These are phyloP conservation scores for Zaprionus camerounensis DNA, from an alignment of 1,140 invertebrate genomes.

Conservation along the genomic window DNA sequence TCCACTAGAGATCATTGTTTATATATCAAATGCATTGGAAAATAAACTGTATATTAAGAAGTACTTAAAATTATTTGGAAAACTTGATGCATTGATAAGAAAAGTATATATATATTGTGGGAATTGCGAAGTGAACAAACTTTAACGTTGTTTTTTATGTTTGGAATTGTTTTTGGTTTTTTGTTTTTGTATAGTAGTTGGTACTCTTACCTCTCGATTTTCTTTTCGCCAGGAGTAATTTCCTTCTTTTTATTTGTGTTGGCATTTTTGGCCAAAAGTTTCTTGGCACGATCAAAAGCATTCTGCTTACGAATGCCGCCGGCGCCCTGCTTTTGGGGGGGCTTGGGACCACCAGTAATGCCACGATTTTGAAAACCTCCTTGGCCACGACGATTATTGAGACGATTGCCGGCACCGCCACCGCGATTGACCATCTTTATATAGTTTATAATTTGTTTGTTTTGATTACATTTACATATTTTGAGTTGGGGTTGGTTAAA, in stretches of 20 bases:
- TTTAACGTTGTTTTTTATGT: constrained; percentile 41
- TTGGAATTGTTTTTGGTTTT: constrained; percentile 46
- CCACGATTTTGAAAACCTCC: constrained; percentile 84
- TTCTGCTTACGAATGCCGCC: constrained; percentile 84
- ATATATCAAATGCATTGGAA: constrained; percentile 40
- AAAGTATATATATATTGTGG: constrained; percentile 38
- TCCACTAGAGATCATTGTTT: constrained; percentile 33
- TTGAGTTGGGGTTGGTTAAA: not conserved
- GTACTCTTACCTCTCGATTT: constrained; percentile 84
- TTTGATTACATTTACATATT: constrained; percentile 25
- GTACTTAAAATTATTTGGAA: constrained; percentile 13
- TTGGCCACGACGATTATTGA: constrained; percentile 84
- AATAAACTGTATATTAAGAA: constrained; percentile 15
- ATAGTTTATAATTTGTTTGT: constrained; percentile 3
- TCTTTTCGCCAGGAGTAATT: constrained; percentile 84
- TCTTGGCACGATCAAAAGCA: constrained; percentile 85
- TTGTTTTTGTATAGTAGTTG: constrained; percentile 56
- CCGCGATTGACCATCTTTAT: constrained; percentile 84
- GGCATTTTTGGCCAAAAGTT: constrained; percentile 85
- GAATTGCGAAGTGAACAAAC: constrained; percentile 48
- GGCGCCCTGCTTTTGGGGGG: constrained; percentile 80
- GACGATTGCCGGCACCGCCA: constrained; percentile 83
- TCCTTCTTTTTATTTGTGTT: constrained; percentile 84
- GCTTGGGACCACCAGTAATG: constrained; percentile 78
- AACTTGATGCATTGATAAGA: constrained; percentile 41